These are phyloP conservation scores for Circaetus gallicus DNA, from an alignment of 2,113 vertebrate genomes.

Conservation along the genomic window DNA sequence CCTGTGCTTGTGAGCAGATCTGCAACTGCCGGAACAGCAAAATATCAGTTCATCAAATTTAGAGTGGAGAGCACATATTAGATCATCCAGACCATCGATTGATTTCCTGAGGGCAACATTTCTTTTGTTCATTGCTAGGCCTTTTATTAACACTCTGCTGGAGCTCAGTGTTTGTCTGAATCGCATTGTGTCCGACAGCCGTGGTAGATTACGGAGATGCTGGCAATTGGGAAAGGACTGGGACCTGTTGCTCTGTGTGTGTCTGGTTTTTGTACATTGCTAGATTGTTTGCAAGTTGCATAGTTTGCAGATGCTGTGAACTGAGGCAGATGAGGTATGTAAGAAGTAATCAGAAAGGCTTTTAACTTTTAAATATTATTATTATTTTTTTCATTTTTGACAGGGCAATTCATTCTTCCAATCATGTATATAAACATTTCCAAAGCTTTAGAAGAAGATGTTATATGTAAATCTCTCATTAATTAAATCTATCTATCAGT, in stretches of 20 bases:
- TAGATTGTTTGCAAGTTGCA: neutral
- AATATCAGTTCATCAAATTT: neutral
- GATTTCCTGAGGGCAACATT: neutral
- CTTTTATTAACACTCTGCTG: conserved; percentile 21
- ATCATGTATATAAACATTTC: neutral
- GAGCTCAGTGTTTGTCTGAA: neutral
- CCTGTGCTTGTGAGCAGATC: neutral
- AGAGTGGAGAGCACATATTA: neutral
- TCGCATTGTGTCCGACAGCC: neutral
- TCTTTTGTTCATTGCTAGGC: conserved; percentile 13
- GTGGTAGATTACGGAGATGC: neutral
- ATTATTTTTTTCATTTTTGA: neutral
- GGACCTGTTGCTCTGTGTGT: neutral
- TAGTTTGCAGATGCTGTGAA: conserved; percentile 2
- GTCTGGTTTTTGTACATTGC: neutral
- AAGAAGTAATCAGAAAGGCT: neutral
- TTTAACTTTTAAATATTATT: neutral
- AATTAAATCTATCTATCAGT: neutral
- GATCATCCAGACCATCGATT: neutral
- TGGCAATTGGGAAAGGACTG: neutral
- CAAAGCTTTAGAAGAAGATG: neutral
- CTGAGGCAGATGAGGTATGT: neutral
- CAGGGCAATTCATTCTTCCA: neutral
- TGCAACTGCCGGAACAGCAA: neutral
- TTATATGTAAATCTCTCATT: neutral